Percentiles rank a stretch among this genome's conserved stretches.
phyloP scores from a whole-genome alignment of 2,888 invertebrate genomes.

The Amaurobius ferox region DNA sequence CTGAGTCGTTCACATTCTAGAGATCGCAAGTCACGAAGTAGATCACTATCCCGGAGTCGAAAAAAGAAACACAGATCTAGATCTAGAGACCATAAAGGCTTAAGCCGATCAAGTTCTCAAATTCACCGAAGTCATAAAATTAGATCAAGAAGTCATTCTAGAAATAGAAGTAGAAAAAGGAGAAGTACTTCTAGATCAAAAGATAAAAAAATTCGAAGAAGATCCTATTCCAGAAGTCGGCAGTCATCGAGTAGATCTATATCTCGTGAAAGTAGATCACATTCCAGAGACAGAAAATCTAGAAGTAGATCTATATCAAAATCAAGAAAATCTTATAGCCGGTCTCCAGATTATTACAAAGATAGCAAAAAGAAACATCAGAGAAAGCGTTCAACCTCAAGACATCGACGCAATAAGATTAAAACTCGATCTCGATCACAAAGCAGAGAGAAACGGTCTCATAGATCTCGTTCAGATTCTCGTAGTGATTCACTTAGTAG shows the following conservation, averaged over 20 bases:
- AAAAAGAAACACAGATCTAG: neutral
- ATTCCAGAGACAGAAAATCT: conserved; percentile 20
- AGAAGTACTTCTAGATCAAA: neutral
- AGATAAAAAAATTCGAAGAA: neutral
- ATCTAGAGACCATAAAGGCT: neutral
- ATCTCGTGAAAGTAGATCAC: conserved; percentile 34
- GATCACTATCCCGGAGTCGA: conserved; percentile 20
- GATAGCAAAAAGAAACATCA: conserved; percentile 19
- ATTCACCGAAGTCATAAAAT: neutral
- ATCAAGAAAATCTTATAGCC: conserved; percentile 38
- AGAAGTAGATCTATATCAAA: conserved; percentile 41
- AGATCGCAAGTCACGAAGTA: neutral
- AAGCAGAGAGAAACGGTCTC: conserved; percentile 11
- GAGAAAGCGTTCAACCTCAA: conserved; percentile 28
- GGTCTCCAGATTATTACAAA: conserved; percentile 45
- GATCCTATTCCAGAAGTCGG: neutral
- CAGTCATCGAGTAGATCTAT: conserved; percentile 25
- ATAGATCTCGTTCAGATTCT: conserved; percentile 48
- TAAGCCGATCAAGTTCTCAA: neutral
- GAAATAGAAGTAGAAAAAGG: neutral
- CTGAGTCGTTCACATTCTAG: conserved; percentile 15
- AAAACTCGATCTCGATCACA: conserved; percentile 13
- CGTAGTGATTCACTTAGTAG: conserved; percentile 40
- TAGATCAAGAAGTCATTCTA: neutral
- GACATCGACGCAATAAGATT: conserved; percentile 15